Conservation (phyloP, 2,113 vertebrate species). For the Murina feae region DNA sequence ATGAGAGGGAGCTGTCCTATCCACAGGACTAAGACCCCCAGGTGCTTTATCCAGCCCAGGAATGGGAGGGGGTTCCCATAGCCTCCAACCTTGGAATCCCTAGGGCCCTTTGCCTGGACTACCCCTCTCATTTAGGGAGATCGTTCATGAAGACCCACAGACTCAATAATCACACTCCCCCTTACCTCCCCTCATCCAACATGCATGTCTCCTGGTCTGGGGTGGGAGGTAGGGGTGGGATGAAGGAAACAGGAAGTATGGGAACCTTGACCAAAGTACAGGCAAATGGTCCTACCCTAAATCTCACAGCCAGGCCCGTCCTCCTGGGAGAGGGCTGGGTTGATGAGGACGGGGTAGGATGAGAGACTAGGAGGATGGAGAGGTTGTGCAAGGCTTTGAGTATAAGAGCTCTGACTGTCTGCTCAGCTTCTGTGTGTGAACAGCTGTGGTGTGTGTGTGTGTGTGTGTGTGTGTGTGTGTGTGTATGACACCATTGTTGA, state of each 20-base stretch:
- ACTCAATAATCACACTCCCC: too few species aligned
- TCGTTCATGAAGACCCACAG: neutral
- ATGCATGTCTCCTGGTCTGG: neutral
- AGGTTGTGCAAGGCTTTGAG: neutral
- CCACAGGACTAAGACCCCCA: neutral
- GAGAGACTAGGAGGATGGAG: neutral
- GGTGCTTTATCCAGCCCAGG: neutral
- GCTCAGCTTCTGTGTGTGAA: neutral
- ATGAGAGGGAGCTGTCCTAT: neutral
- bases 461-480: neutral
- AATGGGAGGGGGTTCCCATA: neutral
- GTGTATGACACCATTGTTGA: neutral
- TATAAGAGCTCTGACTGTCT: neutral
- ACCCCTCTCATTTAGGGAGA: neutral
- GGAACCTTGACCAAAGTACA: neutral
- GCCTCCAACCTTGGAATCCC: neutral
- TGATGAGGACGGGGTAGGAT: neutral
- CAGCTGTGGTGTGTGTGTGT: neutral
- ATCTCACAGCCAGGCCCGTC: neutral
- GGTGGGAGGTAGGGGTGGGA: neutral
- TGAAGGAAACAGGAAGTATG: rapidly evolving
- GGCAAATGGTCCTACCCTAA: neutral
- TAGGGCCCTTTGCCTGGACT: neutral
- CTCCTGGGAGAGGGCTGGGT: neutral
- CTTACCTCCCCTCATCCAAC: neutral